These are phyloP conservation scores for Xestia c-nigrum DNA, from an alignment of 2,888 invertebrate genomes.

Conservation along the genomic window DNA sequence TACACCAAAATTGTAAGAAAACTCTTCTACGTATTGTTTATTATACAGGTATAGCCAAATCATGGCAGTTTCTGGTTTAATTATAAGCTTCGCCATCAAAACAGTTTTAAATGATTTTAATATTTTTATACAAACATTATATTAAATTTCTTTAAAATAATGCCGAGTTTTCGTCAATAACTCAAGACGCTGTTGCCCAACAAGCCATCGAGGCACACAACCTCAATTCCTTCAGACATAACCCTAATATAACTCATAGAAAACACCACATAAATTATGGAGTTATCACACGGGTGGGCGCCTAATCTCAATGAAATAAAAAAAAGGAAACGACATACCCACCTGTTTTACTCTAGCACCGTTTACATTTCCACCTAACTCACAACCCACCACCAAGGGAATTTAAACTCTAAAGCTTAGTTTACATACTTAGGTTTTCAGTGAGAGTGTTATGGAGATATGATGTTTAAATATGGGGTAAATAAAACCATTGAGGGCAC, in stretches of 20 bases:
- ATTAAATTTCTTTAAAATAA: neutral
- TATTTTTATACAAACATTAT: neutral
- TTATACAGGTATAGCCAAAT: neutral
- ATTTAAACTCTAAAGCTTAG: slow-evolving; percentile 33
- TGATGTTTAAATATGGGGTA: slow-evolving; percentile 52
- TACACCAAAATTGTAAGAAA: neutral
- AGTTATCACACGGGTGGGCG: slow-evolving; percentile 62
- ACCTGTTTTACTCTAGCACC: slow-evolving; percentile 71
- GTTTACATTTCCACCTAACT: slow-evolving; percentile 31
- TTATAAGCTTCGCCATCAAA: neutral
- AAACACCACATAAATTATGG: slow-evolving; percentile 55
- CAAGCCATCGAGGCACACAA: slow-evolving; percentile 14
- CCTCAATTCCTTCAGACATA: slow-evolving; percentile 25
- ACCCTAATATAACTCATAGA: slow-evolving; percentile 56
- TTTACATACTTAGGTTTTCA: slow-evolving; percentile 29
- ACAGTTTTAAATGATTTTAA: neutral
- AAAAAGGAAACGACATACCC: slow-evolving; percentile 77
- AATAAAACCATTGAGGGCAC: slow-evolving; percentile 76
- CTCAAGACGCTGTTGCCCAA: slow-evolving; percentile 35
- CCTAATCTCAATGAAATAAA: slow-evolving; percentile 73
- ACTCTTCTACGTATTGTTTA: neutral
- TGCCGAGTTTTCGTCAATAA: slow-evolving; percentile 2
- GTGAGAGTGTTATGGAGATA: slow-evolving; percentile 45
- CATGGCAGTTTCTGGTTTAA: neutral
- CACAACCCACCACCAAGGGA: neutral